These are phyloP conservation scores for Propithecus perrieri DNA, from an alignment of 2,797 vertebrate species.

Conservation along the genomic window DNA sequence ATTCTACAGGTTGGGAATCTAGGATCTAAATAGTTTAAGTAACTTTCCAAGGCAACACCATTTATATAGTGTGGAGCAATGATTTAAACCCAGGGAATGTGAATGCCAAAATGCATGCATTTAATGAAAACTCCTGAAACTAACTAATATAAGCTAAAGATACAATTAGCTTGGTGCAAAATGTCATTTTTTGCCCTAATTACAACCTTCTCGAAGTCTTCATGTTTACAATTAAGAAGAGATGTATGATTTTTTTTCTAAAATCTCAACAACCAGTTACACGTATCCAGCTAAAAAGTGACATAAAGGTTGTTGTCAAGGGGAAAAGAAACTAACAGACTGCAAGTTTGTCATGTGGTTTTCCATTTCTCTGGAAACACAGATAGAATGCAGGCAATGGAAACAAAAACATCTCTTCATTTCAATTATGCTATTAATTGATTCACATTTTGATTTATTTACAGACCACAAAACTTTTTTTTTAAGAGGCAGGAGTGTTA, in stretches of 20 bases:
- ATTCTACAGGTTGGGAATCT: background rate
- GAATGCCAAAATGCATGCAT: background rate
- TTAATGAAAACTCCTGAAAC: background rate
- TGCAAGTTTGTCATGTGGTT: background rate
- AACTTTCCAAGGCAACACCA: background rate
- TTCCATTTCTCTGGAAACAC: background rate
- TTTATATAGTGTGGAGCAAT: background rate
- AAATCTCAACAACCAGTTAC: background rate
- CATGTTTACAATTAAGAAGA: background rate
- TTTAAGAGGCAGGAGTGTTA: background rate
- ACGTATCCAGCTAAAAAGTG: background rate
- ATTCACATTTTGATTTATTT: background rate
- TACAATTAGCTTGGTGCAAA: background rate
- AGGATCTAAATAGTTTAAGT: background rate
- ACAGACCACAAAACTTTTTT: background rate
- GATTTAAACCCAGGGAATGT: background rate
- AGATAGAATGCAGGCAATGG: background rate
- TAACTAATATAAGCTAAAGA: background rate
- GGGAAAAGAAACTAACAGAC: background rate
- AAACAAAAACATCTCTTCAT: background rate
- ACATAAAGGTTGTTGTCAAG: background rate
- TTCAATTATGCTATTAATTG: background rate
- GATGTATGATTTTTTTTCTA: background rate
- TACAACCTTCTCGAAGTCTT: background rate
- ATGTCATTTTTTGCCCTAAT: background rate